Percentiles rank a stretch among this genome's conserved stretches.
Evolutionary conservation across 2,888 invertebrate genomes (phyloP).

Genomic region (Melitaea athalia): DNA sequence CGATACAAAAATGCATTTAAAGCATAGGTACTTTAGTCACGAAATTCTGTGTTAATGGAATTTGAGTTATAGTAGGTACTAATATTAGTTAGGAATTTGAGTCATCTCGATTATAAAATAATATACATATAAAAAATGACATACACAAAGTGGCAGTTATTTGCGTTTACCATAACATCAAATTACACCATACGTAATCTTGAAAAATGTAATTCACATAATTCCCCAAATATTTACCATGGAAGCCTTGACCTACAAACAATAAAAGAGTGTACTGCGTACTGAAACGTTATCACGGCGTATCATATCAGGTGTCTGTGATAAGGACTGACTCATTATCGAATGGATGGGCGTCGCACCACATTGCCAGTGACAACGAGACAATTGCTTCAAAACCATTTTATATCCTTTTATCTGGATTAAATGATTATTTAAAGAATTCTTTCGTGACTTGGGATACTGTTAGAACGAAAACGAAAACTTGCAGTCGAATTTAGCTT

Average conservation of each 20-base stretch:
- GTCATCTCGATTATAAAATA: too few relatives aligned
- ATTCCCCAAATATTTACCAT: constrained; percentile 14
- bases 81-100: too few relatives aligned
- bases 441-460: background rate
- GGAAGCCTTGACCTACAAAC: constrained; percentile 56
- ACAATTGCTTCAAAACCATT: background rate
- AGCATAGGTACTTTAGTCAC: too few relatives aligned
- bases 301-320: constrained; percentile 57
- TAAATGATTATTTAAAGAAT: background rate
- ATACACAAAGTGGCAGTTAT: background rate
- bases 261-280: constrained; percentile 45
- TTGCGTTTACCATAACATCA: background rate
- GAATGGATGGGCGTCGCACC: constrained; percentile 29
- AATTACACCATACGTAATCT: background rate
- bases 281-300: constrained; percentile 54
- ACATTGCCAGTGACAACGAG: constrained; percentile 22
- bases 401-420: background rate
- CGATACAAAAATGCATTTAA: too few relatives aligned
- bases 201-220: background rate
- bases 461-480: background rate
- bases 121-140: background rate
- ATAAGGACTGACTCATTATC: constrained; percentile 37
- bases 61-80: too few relatives aligned
- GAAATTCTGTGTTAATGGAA: too few relatives aligned
- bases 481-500: background rate